Evolutionary conservation across 2,113 vertebrate species (phyloP).

Genomic region (Mus musculus): GRCm39 chr4:134067501-134068000

Average conservation of each 20-base stretch:
- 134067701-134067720: neutral
- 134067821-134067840: rapidly evolving
- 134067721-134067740: neutral
- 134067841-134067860: neutral
- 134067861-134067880: neutral
- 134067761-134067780: neutral
- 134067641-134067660: neutral
- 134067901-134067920: neutral
- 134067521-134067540: too few relatives aligned
- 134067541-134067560: too few relatives aligned
- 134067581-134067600: neutral
- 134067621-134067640: neutral
- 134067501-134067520: too few relatives aligned
- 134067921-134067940: neutral
- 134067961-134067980: too few relatives aligned
- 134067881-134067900: neutral
- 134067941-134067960: too few relatives aligned
- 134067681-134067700: too few relatives aligned
- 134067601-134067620: neutral
- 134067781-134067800: neutral
- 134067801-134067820: too few relatives aligned
- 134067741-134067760: neutral
- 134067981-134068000: too few relatives aligned
- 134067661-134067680: neutral
- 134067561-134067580: neutral